Conservation (phyloP, 2,113 vertebrate species). For the Hylia prasina region DNA sequence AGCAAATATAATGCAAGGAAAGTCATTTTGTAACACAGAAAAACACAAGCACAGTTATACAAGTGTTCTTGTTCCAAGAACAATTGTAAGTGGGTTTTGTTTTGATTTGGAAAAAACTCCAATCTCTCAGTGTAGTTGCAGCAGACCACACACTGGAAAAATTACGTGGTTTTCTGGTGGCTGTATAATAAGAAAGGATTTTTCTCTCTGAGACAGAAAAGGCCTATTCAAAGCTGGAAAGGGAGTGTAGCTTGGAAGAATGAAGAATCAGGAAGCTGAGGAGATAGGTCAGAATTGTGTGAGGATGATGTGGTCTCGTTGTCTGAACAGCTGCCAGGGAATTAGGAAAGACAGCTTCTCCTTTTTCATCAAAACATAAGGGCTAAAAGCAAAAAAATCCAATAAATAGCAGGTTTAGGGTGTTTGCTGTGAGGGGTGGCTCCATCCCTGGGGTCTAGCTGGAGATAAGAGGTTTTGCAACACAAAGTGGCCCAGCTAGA, state of each 20-base stretch:
- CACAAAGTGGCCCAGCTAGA: background rate
- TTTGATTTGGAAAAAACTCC: constrained; percentile 60
- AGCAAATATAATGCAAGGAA: constrained; percentile 19
- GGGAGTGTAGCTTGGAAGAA: background rate
- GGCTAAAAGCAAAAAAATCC: background rate
- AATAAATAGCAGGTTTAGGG: background rate
- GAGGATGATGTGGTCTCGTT: background rate
- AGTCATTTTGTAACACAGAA: constrained; percentile 47
- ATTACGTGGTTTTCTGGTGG: constrained; percentile 40
- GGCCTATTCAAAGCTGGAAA: constrained; percentile 20
- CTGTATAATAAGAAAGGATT: constrained; percentile 41
- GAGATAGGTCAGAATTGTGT: background rate
- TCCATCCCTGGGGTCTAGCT: background rate
- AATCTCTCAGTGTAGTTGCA: constrained; percentile 46
- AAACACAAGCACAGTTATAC: constrained; percentile 53
- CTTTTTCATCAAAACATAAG: background rate
- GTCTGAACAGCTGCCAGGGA: constrained; percentile 26
- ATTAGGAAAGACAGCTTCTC: background rate
- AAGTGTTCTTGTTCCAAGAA: constrained; percentile 58
- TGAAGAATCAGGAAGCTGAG: constrained; percentile 22
- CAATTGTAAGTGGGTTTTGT: constrained; percentile 64
- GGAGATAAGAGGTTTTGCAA: background rate
- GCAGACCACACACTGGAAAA: constrained; percentile 64
- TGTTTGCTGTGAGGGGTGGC: background rate
- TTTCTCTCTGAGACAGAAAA: constrained; percentile 44